Base-by-base conservation (phyloP, 2,113 vertebrate species). In the Mus pahari region DNA sequence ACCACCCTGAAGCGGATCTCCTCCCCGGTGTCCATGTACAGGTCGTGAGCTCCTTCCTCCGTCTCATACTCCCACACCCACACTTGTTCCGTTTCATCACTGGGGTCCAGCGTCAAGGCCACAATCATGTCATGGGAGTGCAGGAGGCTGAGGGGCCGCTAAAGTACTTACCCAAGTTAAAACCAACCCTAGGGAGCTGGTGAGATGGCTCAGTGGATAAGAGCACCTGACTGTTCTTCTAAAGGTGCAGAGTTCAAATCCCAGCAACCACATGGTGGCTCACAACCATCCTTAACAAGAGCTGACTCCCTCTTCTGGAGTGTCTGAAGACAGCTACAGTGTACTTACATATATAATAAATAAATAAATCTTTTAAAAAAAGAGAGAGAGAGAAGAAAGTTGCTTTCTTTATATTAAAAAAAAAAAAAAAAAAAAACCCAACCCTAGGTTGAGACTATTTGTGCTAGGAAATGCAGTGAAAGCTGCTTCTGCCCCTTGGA, bases 11-110 rank as follows among this genome's bases (percentile, higher is more conserved):
- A 99, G 71, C 99, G 99, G 96, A 99, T 99, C 96, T 99, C 99
- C 98, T 99, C 99, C 0, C 99, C 99, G 0, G 99, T 99, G 98
- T 99, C 99, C 99, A 99, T 99, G 98, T 99, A 99, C 92, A 99
- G 99, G 98, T 99, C 99, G 0, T 99, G 99, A 1, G 99, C 99
- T 0, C 99, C 99, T 95, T 99, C 99, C 22, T 99, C 99, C 0
- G 99, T 99, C 98, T 99, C 99, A 0, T 99, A 99, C 91, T 99
- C 99, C 99, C 99, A 99, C 33, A 99, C 98, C 99, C 99, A 99
- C 74, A 99, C 99, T 96, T 99, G 99, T 97, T 99, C 99, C 0
- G 99, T 98, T 94, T 99, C 99, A 2, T 99, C 99, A 0, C 99
- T 99, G 98, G 33, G 33, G 77, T 22, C 82, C 94, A 42, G 6